These are phyloP conservation scores for Chionis minor DNA, from an alignment of 2,113 vertebrate species.

Conservation along the genomic window DNA sequence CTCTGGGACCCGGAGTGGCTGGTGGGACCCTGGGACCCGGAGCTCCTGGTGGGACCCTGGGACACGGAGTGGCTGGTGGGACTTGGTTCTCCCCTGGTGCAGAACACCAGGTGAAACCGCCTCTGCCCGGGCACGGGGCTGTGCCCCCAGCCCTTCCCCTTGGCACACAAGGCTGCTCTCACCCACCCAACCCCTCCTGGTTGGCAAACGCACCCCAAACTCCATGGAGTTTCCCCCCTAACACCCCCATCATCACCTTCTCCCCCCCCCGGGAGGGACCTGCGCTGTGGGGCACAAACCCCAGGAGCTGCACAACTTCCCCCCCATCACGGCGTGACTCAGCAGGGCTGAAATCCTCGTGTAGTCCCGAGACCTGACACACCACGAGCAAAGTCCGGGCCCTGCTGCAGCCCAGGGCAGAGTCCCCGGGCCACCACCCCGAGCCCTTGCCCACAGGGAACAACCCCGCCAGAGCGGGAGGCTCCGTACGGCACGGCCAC, in stretches of 20 bases:
- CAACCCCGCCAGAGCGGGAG: rapidly evolving
- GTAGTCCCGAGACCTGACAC: background rate
- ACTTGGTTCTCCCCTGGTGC: background rate
- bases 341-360: rapidly evolving
- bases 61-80: background rate
- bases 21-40: too few species aligned
- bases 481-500: rapidly evolving
- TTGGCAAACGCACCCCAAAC: background rate
- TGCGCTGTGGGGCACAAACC: background rate
- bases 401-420: background rate
- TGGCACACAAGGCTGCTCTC: background rate
- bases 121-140: background rate
- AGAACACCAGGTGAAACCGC: too few species aligned
- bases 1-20: too few species aligned
- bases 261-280: rapidly evolving
- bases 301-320: background rate
- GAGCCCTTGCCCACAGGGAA: rapidly evolving
- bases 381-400: background rate
- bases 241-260: background rate
- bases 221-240: background rate
- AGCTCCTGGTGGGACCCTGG: too few species aligned
- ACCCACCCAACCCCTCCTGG: background rate
- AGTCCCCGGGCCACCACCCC: background rate
- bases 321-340: rapidly evolving
- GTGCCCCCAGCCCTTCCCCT: background rate